Percentiles rank a stretch among this genome's conserved stretches.
phyloP scores from a whole-genome alignment of 2,113 vertebrate genomes.

The Oplegnathus fasciatus region DNA sequence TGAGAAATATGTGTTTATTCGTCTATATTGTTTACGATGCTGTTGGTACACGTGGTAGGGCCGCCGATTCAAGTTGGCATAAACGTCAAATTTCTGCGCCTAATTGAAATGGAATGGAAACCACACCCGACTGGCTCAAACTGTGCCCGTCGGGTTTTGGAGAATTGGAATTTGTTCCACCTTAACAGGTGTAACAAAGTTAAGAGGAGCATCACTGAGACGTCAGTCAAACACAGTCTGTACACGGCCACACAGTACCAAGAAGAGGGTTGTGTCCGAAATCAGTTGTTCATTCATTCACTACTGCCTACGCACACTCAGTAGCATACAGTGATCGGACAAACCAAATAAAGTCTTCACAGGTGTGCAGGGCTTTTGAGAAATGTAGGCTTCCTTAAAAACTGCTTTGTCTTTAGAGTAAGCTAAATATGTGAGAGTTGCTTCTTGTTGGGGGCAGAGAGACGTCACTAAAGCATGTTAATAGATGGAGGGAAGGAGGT shows the following conservation, averaged over 20 bases:
- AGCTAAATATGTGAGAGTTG: no score
- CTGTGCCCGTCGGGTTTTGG: not conserved
- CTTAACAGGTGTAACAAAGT: not conserved
- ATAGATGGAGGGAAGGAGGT: not conserved
- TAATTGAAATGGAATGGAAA: not conserved
- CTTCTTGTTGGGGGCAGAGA: not conserved
- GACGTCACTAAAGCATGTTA: not conserved
- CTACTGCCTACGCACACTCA: not conserved
- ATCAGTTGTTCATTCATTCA: no score
- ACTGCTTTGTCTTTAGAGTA: no score
- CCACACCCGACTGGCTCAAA: not conserved
- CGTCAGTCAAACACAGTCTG: not conserved
- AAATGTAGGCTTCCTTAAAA: not conserved
- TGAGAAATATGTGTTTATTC: not conserved
- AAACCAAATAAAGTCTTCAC: not conserved
- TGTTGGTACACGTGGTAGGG: not conserved
- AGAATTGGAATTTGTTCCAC: not conserved
- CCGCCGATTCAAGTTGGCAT: not conserved
- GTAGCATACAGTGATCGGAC: no score
- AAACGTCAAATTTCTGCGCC: not conserved
- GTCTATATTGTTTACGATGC: not conserved
- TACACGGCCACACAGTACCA: not conserved
- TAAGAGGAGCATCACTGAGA: not conserved
- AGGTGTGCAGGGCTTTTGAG: not conserved
- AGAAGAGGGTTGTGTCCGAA: not conserved